These are phyloP conservation scores for Protophormia terraenovae DNA, from an alignment of 2,888 invertebrate species.

Conservation along the genomic window DNA sequence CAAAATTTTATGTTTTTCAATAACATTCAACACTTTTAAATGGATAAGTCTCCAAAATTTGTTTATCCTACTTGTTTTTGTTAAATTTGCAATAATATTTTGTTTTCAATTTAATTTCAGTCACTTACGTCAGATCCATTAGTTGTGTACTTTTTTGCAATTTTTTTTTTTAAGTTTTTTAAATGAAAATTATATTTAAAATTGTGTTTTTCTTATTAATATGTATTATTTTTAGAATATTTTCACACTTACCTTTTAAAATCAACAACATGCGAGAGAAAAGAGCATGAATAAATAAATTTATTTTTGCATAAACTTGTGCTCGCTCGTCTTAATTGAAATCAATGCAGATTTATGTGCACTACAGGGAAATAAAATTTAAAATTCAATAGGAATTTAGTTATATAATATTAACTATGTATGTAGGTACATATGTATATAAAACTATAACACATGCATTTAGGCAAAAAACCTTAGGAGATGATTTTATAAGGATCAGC, in stretches of 20 bases:
- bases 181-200: conserved; percentile 1
- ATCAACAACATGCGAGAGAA: not conserved
- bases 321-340: not conserved
- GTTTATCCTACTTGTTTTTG: no score
- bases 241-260: conserved; percentile 44
- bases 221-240: conserved; percentile 34
- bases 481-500: no score
- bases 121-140: conserved; percentile 23
- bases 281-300: not conserved
- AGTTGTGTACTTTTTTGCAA: not conserved
- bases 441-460: no score
- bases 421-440: no score
- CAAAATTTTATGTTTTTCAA: no score
- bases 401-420: no score
- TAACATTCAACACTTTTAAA: no score
- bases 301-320: not conserved
- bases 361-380: not conserved
- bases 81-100: conserved; percentile 31
- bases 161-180: conserved; percentile 5
- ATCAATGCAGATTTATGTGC: not conserved
- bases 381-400: not conserved
- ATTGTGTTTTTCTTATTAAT: not conserved
- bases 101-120: conserved; percentile 1
- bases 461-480: no score
- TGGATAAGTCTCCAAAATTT: no score